phyloP scores from a whole-genome alignment of 2,888 invertebrate genomes.

The Bugulina stolonifera region DNA sequence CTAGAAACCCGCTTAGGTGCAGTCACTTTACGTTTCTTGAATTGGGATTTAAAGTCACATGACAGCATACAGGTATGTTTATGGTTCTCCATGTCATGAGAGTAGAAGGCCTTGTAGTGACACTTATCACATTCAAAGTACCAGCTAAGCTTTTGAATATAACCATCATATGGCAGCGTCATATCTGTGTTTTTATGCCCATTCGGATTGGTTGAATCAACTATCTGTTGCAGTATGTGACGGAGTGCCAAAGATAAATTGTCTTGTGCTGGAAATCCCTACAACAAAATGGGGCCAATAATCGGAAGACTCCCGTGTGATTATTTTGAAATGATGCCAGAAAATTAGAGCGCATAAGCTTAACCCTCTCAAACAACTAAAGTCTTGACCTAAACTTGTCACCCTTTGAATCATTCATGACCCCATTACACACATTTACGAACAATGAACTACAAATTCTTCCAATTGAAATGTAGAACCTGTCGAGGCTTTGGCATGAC shows the following conservation, averaged over 20 bases:
- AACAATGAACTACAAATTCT: no score
- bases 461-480: no score
- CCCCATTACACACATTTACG: no score
- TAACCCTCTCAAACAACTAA: no score
- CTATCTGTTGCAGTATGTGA: conserved; percentile 17
- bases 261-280: not conserved
- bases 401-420: no score
- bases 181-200: conserved; percentile 8
- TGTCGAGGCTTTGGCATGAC: no score
- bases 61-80: not conserved
- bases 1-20: not conserved
- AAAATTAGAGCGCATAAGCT: no score
- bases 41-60: not conserved
- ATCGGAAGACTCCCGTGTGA: no score
- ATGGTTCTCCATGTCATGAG: conserved; percentile 7
- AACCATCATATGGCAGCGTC: conserved; percentile 20
- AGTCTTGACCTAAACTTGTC: no score
- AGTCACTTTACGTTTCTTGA: not conserved
- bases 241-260: conserved; percentile 7
- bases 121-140: conserved; percentile 20
- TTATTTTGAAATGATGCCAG: no score
- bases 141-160: conserved; percentile 13
- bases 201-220: not conserved
- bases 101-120: conserved; percentile 15
- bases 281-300: no score